Percentiles rank a stretch among this genome's conserved stretches.
Evolutionary conservation across 2,113 vertebrate species (phyloP).

Genomic region (Montifringilla adamsi): DNA sequence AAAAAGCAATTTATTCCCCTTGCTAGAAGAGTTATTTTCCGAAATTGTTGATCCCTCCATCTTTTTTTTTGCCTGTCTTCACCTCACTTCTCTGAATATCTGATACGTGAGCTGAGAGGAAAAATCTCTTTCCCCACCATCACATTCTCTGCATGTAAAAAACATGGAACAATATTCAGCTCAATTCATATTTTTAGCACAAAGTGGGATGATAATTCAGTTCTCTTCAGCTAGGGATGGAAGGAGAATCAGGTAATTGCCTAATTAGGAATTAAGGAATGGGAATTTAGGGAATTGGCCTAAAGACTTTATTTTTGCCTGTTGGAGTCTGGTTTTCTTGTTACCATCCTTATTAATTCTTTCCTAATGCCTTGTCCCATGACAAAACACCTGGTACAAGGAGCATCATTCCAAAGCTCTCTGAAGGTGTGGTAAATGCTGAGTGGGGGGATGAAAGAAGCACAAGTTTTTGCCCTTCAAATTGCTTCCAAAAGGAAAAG

Average conservation of each 20-base stretch:
- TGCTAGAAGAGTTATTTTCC: neutral
- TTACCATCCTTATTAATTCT: conserved; percentile 6
- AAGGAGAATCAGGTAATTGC: conserved; percentile 4
- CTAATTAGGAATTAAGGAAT: conserved; percentile 23
- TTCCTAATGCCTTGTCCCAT: conserved; percentile 7
- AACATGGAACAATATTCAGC: neutral
- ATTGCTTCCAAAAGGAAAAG: neutral
- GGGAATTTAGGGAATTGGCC: neutral
- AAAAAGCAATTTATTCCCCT: neutral
- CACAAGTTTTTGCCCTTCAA: neutral
- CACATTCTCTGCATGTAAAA: neutral
- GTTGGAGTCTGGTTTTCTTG: neutral
- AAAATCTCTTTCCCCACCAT: neutral
- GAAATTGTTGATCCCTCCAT: neutral
- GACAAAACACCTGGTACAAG: conserved; percentile 31
- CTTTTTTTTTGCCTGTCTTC: neutral
- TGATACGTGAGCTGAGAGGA: neutral
- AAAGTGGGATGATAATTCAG: neutral
- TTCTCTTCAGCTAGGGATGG: neutral
- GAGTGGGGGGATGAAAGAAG: neutral
- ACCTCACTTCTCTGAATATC: neutral
- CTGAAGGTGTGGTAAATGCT: neutral
- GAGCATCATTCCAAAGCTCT: neutral
- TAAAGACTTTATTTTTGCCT: conserved; percentile 3
- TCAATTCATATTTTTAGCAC: neutral